These are phyloP conservation scores for Acanthurus lineatus DNA, from an alignment of 2,797 vertebrate species.

Conservation along the genomic window DNA sequence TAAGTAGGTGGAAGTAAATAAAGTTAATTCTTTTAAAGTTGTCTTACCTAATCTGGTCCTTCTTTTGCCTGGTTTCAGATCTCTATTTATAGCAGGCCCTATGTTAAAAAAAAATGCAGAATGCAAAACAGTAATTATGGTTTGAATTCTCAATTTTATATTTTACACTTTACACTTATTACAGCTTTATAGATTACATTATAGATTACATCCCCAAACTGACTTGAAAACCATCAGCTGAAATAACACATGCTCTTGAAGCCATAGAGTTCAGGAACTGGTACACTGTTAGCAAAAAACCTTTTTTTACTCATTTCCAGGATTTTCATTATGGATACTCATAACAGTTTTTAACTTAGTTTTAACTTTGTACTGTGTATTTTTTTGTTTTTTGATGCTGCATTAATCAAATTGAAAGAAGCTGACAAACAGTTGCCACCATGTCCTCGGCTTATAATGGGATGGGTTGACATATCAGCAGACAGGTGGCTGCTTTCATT, in stretches of 20 bases:
- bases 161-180: background rate
- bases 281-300: no score
- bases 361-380: background rate
- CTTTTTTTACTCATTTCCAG: no score
- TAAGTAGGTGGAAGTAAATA: no score
- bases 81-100: conserved; percentile 80
- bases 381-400: background rate
- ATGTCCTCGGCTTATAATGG: background rate
- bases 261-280: background rate
- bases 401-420: background rate
- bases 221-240: background rate
- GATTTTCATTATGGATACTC: no score
- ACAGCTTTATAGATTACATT: background rate
- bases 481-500: background rate
- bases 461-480: background rate
- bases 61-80: conserved; percentile 79
- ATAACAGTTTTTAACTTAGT: background rate
- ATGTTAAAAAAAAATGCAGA: conserved; percentile 31
- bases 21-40: background rate
- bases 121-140: background rate
- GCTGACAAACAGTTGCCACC: background rate
- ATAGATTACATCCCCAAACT: no score
- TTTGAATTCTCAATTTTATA: no score
- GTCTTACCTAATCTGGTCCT: conserved; percentile 65
- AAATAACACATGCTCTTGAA: background rate